Evolutionary conservation across 2,113 vertebrate species (phyloP).

Genomic region (Pogona vitticeps): DNA sequence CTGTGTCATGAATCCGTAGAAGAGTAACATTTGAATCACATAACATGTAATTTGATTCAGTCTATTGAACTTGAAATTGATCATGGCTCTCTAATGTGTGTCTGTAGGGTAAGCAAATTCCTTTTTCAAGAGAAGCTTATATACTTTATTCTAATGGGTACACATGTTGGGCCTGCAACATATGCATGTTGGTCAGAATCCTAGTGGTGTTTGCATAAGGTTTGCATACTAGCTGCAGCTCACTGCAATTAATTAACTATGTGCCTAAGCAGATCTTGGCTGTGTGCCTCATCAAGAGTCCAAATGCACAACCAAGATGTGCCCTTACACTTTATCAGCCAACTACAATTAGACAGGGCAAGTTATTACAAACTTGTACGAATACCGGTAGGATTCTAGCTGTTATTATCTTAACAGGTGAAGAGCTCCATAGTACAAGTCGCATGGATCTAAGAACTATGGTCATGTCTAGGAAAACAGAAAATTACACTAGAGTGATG

Average conservation of each 20-base stretch:
- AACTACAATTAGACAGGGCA: too few relatives aligned
- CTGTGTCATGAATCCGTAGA: neutral
- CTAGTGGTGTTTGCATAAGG: too few relatives aligned
- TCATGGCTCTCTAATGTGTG: neutral
- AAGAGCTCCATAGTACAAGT: neutral
- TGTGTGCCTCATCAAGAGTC: too few relatives aligned
- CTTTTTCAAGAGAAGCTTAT: neutral
- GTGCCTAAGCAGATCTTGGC: too few relatives aligned
- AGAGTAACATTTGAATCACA: neutral
- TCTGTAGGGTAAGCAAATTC: neutral
- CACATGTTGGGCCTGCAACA: neutral
- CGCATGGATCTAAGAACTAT: neutral
- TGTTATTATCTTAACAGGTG: neutral
- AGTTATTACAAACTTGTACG: too few relatives aligned
- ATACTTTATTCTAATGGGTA: neutral
- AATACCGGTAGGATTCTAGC: too few relatives aligned
- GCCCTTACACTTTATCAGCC: too few relatives aligned
- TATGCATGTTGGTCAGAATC: neutral
- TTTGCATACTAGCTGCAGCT: too few relatives aligned
- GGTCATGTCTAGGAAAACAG: neutral
- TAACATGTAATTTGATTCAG: neutral
- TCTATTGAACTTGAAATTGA: neutral
- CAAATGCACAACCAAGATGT: too few relatives aligned
- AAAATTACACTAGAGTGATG: neutral
- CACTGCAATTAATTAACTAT: too few relatives aligned